A percentile compares a stretch with the other conserved stretches of the same genome.
phyloP scores from a whole-genome alignment of 2,113 vertebrate genomes.

The Blennius ocellaris region DNA sequence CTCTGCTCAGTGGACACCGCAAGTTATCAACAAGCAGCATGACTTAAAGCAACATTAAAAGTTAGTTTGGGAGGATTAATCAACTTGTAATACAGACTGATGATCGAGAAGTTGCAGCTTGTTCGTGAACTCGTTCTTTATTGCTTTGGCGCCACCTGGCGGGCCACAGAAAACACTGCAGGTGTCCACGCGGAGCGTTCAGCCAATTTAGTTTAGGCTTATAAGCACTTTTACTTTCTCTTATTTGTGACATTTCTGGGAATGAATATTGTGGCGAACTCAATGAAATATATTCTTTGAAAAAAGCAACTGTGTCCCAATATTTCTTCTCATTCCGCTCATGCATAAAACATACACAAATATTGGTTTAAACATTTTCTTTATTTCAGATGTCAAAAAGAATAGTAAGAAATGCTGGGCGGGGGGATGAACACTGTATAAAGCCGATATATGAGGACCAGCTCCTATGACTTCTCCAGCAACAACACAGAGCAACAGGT shows the following conservation, averaged over 20 bases:
- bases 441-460: slow-evolving; percentile 61
- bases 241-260: slow-evolving; percentile 30
- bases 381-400: slow-evolving; percentile 72
- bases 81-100: background rate
- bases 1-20: slow-evolving; percentile 30
- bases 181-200: background rate
- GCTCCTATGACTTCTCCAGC: slow-evolving; percentile 54
- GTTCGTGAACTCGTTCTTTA: slow-evolving; percentile 9
- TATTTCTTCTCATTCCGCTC: background rate
- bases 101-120: background rate
- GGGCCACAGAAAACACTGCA: slow-evolving; percentile 42
- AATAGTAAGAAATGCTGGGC: slow-evolving; percentile 62
- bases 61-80: background rate
- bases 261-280: slow-evolving; percentile 2
- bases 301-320: slow-evolving; percentile 33
- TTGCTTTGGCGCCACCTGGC: slow-evolving; percentile 55
- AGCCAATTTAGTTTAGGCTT: background rate
- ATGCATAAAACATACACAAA: background rate
- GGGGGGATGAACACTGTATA: slow-evolving; percentile 58
- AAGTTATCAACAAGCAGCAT: slow-evolving; percentile 12
- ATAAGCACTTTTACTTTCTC: slow-evolving; percentile 36
- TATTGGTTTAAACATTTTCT: slow-evolving; percentile 47
- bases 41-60: slow-evolving; percentile 4
- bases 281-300: slow-evolving; percentile 51
- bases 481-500: slow-evolving; percentile 18